Evolutionary conservation across 2,888 invertebrate species (phyloP).

Genomic region (Lumbricus terrestris): DNA sequence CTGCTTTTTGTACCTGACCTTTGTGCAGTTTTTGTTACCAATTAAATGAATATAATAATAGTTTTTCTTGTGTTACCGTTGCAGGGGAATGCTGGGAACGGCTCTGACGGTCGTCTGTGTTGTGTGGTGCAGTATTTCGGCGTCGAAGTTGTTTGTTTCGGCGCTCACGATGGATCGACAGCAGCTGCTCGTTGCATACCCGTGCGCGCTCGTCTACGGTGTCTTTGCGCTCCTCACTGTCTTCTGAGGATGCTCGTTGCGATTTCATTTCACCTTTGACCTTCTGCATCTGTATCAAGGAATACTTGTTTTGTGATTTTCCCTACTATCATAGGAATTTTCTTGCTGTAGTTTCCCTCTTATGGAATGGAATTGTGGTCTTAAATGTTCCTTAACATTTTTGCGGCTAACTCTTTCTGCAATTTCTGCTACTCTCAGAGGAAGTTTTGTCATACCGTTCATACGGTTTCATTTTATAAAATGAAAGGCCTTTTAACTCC

Average conservation of each 20-base stretch:
- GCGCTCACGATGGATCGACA: constrained; percentile 85
- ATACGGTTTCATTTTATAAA: not conserved
- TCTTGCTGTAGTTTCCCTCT: not conserved
- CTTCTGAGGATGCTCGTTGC: constrained; percentile 70
- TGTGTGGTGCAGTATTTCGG: constrained; percentile 86
- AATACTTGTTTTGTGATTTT: too few relatives aligned
- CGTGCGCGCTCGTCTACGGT: constrained; percentile 86
- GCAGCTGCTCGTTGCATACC: constrained; percentile 75
- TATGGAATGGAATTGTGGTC: not conserved
- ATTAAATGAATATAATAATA: too few relatives aligned
- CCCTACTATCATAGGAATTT: too few relatives aligned
- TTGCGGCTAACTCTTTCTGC: not conserved
- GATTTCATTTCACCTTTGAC: not conserved
- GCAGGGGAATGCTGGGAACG: constrained; percentile 55
- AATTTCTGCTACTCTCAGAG: not conserved
- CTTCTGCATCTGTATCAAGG: too few relatives aligned
- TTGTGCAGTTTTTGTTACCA: too few relatives aligned
- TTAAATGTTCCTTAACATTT: too few relatives aligned
- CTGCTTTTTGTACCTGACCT: too few relatives aligned
- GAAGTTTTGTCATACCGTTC: not conserved
- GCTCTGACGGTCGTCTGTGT: constrained; percentile 53
- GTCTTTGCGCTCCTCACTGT: constrained; percentile 88
- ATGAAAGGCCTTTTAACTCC: not conserved
- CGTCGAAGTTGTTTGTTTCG: constrained; percentile 86
- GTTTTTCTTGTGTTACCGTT: constrained; percentile 28